Percentiles rank a stretch among this genome's conserved stretches.
Conservation (phyloP, 2,113 vertebrate species). For the Anarhynchus alexandrinus region DNA sequence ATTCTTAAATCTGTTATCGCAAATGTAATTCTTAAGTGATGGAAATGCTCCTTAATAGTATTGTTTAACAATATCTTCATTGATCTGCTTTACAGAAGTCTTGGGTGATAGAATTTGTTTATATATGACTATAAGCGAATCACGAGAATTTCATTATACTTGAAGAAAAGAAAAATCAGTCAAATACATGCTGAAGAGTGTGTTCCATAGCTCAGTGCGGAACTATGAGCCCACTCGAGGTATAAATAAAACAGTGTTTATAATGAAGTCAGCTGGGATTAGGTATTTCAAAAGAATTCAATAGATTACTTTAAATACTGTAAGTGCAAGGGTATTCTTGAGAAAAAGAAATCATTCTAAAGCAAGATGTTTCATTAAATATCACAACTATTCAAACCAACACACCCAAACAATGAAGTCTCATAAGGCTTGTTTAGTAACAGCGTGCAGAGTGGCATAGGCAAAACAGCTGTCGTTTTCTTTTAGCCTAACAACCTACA, state of each 20-base stretch:
- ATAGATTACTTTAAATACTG: background rate
- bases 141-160: background rate
- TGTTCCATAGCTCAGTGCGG: background rate
- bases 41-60: background rate
- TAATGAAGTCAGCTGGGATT: background rate
- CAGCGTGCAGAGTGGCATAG: background rate
- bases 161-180: background rate
- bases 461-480: background rate
- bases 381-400: slow-evolving; percentile 11
- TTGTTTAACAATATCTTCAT: background rate
- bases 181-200: background rate
- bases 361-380: background rate
- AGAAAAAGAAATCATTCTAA: background rate
- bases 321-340: background rate
- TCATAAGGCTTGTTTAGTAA: background rate
- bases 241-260: background rate
- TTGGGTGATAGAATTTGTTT: background rate
- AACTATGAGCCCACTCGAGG: background rate
- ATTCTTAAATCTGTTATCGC: background rate
- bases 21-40: background rate
- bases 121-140: background rate
- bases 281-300: background rate
- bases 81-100: background rate
- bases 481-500: background rate
- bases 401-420: slow-evolving; percentile 38